phyloP scores from a whole-genome alignment of 1,140 invertebrate genomes.

The Laodelphax striatellus region DNA sequence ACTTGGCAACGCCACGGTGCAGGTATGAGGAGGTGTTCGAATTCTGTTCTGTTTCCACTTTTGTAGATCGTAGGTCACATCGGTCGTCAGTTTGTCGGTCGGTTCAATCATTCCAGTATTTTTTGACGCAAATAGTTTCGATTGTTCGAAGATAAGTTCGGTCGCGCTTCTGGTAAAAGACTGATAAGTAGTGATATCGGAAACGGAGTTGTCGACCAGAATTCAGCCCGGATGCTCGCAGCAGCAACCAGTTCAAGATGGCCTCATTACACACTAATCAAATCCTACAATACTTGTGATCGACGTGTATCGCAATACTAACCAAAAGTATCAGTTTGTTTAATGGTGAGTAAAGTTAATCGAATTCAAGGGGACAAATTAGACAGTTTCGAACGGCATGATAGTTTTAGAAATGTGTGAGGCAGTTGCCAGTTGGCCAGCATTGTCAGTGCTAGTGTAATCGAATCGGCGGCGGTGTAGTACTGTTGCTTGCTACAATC shows the following conservation, averaged over 20 bases:
- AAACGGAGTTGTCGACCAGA: too few relatives aligned
- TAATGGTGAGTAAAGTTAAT: background rate
- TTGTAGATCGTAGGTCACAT: too few relatives aligned
- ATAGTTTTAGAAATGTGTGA: background rate
- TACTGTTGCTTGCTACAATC: background rate
- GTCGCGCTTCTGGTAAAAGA: too few relatives aligned
- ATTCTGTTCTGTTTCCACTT: too few relatives aligned
- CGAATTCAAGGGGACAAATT: background rate
- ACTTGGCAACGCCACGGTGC: too few relatives aligned
- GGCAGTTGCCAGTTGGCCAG: background rate
- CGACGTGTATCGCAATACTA: background rate
- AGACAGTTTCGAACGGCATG: background rate
- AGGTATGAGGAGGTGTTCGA: too few relatives aligned
- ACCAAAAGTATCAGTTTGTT: background rate
- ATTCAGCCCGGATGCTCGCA: background rate
- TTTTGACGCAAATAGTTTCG: too few relatives aligned
- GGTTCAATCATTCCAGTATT: too few relatives aligned
- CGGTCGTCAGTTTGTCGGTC: too few relatives aligned
- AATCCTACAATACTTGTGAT: background rate
- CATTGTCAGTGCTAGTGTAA: background rate
- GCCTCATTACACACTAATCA: background rate
- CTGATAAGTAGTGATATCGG: too few relatives aligned
- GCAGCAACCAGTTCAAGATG: background rate
- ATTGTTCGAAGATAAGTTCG: too few relatives aligned
- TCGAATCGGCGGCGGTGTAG: background rate